Percentiles rank a stretch among this genome's conserved stretches.
These are phyloP conservation scores for Mesoligia furuncula DNA, from an alignment of 2,888 invertebrate species.

Conservation along the genomic window DNA sequence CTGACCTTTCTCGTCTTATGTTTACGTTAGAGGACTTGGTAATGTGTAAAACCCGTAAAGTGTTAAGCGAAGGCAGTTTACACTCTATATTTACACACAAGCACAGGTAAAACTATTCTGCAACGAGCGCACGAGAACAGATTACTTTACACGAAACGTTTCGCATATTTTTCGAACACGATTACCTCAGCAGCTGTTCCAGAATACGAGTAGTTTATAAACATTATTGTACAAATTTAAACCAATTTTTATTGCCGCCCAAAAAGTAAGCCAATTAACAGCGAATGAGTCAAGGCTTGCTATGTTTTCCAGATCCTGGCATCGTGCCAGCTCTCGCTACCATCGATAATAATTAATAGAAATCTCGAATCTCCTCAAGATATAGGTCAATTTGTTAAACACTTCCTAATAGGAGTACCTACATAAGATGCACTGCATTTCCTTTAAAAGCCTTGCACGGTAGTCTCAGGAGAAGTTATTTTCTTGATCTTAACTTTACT, in stretches of 20 bases:
- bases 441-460: constrained; percentile 19
- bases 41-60: constrained; percentile 49
- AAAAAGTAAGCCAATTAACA: constrained; percentile 83
- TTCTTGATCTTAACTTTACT: constrained; percentile 14
- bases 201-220: constrained; percentile 74
- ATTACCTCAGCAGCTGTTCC: constrained; percentile 63
- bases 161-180: constrained; percentile 59
- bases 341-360: constrained; percentile 73
- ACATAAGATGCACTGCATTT: constrained; percentile 2
- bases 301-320: constrained; percentile 81
- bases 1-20: constrained; percentile 35
- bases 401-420: background rate
- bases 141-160: constrained; percentile 42
- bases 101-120: constrained; percentile 33
- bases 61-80: constrained; percentile 28
- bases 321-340: constrained; percentile 71
- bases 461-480: constrained; percentile 11
- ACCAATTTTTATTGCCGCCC: constrained; percentile 80
- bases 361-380: constrained; percentile 52
- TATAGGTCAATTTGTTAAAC: constrained; percentile 44
- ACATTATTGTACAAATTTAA: constrained; percentile 74
- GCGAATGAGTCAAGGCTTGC: constrained; percentile 76
- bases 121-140: constrained; percentile 37
- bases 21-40: constrained; percentile 42
- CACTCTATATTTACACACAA: constrained; percentile 52